phyloP scores from a whole-genome alignment of 2,797 vertebrate genomes.

The Nyctibius grandis region DNA sequence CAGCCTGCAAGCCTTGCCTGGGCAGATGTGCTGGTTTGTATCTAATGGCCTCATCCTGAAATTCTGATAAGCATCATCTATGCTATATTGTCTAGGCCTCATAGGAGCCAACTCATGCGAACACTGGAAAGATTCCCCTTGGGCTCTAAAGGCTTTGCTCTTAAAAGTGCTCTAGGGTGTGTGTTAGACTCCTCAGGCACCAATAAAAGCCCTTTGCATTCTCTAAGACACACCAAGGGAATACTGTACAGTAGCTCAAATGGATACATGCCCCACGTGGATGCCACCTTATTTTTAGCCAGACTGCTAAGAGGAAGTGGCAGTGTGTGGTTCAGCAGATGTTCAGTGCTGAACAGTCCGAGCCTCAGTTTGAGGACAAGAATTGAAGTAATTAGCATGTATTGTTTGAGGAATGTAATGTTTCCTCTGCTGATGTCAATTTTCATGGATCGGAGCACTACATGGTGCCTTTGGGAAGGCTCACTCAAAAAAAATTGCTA shows the following conservation, averaged over 20 bases:
- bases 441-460: background rate
- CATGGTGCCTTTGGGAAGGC: background rate
- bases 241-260: background rate
- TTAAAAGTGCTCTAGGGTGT: background rate
- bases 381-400: background rate
- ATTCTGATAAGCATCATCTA: background rate
- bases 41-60: background rate
- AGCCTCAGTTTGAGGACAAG: background rate
- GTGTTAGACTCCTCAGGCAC: background rate
- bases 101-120: background rate
- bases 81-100: background rate
- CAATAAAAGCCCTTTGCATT: background rate
- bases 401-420: background rate
- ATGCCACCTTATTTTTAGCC: background rate
- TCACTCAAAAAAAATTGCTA: background rate
- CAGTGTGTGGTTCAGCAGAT: background rate
- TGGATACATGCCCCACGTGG: background rate
- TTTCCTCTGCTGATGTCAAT: background rate
- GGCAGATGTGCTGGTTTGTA: background rate
- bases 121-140: background rate
- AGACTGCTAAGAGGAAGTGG: background rate
- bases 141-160: background rate
- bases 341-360: background rate
- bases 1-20: background rate
- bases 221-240: background rate